Conservation (phyloP, 2,888 invertebrate species). For the Clepsis dumicolana region DNA sequence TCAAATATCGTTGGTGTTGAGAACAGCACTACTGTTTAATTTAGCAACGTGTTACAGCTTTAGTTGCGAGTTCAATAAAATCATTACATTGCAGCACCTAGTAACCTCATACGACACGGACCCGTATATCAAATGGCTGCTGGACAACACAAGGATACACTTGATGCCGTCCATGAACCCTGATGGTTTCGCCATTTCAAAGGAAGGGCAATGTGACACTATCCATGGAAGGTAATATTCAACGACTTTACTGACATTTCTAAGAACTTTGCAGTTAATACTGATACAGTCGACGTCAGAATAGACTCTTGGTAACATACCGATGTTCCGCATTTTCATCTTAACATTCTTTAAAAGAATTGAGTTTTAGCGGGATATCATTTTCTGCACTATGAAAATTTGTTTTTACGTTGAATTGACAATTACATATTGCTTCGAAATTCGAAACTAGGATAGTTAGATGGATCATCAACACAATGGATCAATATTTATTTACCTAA, state of each 20-base stretch:
- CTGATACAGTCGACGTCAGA: background rate
- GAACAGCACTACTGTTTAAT: background rate
- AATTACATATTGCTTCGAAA: too few relatives aligned
- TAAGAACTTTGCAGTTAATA: too few relatives aligned
- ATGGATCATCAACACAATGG: too few relatives aligned
- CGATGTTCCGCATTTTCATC: background rate
- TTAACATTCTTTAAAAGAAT: background rate
- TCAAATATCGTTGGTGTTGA: background rate
- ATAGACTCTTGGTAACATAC: background rate
- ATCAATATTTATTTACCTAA: too few relatives aligned
- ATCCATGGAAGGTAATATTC: constrained; percentile 92
- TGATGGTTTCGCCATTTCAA: constrained; percentile 97
- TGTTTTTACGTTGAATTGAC: too few relatives aligned
- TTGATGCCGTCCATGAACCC: constrained; percentile 99
- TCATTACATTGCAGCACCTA: constrained; percentile 87
- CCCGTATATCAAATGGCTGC: constrained; percentile 94
- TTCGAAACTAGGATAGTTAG: too few relatives aligned
- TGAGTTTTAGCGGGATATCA: background rate
- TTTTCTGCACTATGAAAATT: background rate
- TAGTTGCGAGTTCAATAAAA: background rate
- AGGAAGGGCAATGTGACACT: constrained; percentile 95
- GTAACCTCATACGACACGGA: constrained; percentile 94
- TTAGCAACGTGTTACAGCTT: background rate
- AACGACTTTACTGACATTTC: background rate
- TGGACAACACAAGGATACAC: constrained; percentile 98